Conservation (phyloP, 2,797 vertebrate species). For the Paramormyrops hopkinsi region DNA sequence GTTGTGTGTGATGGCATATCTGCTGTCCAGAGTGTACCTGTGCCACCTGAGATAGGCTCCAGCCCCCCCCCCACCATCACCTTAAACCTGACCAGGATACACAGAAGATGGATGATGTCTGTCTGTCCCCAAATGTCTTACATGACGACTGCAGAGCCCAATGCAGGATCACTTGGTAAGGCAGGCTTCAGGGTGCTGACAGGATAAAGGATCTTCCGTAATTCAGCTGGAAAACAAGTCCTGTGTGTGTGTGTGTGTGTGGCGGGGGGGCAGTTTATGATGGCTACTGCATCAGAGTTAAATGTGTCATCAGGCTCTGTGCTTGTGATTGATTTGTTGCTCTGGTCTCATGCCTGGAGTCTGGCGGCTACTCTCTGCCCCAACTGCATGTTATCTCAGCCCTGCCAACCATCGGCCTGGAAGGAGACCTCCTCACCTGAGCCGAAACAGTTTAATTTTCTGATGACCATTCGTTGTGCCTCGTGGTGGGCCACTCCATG, state of each 20-base stretch:
- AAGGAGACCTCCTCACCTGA: neutral
- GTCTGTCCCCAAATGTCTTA: neutral
- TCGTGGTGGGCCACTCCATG: neutral
- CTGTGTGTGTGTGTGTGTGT: neutral
- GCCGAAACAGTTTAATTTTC: neutral
- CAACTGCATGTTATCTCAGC: neutral
- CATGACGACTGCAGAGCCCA: neutral
- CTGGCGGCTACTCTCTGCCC: neutral
- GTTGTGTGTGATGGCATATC: neutral
- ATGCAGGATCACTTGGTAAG: neutral
- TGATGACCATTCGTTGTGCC: neutral
- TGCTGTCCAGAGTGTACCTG: neutral
- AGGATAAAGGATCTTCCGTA: neutral
- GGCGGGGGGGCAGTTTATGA: neutral
- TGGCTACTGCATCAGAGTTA: neutral
- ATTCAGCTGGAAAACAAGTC: neutral
- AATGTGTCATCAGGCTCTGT: neutral
- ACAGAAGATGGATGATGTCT: neutral
- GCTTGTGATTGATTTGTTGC: conserved; percentile 1
- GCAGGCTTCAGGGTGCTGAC: neutral
- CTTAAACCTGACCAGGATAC: neutral
- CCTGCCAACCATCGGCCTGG: neutral
- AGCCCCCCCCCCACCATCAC: neutral
- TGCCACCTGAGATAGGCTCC: neutral
- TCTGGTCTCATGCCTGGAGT: neutral